Base-by-base conservation (phyloP, 2,113 vertebrate genomes). In the Sciurus niger region DNA sequence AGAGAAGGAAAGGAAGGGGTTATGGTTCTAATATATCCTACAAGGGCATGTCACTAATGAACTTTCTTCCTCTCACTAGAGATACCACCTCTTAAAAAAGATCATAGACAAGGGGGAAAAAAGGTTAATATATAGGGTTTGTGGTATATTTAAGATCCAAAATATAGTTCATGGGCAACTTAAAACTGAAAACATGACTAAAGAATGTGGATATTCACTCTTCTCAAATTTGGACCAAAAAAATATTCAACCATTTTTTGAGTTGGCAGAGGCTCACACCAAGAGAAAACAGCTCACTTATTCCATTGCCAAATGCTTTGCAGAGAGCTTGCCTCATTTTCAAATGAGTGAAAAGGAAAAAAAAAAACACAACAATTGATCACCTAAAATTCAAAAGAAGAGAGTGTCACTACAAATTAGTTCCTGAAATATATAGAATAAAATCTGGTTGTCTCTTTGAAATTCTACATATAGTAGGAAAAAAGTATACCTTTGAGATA, bases 281-380 rank as follows among this genome's bases (percentile, higher is more conserved):
- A 84, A 93, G 40, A 32, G 37, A 16, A 93, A 88, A 91, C 4
- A 91, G 46, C 8, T 88, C 30, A 24, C 34, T 93, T 14, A 6
- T 32, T 88, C 53, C 87, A 53, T 87, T 91, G 87, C 25, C 25
- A 88, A 83, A 37, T 78, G 87, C 70, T 93, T 87, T 90, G 40
- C 87, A 95, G 30, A 93, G 32, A 76, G 70, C 20, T 90, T 93
- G 51, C 24, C 4, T 86, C 83, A 84, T 73, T 87, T 91, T 67
- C 76, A 96, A 87, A 90, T 93, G 63, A 95, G 20, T 80, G 70
- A 32, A 43, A 28, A 17, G 65, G 20, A 63, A 90, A 67, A 95
- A 37, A 40, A 40, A 40, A 40, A 40, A 40, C 40, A 63, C 20
- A 46, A 28, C 8, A 72, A 82, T 77, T 8, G 25, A 83, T 58